Base-by-base conservation (phyloP, 2,888 invertebrate genomes). In the Nomada lathburiana region DNA sequence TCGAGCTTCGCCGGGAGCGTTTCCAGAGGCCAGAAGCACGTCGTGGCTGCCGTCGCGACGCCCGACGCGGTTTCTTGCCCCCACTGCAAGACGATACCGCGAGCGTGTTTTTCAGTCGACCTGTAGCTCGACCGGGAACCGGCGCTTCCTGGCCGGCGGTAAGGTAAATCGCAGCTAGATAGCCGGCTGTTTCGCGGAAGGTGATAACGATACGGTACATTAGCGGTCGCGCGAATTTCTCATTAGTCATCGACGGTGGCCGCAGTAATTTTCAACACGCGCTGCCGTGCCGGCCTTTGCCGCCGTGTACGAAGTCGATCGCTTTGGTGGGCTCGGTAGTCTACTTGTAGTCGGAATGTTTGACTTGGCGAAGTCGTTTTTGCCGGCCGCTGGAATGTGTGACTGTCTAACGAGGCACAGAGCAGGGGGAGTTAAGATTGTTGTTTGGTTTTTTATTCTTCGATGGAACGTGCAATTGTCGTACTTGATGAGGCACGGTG, bases 201-300 rank as follows among this genome's bases (percentile, higher is more conserved):
- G 88, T 87, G 88, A 88, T 88, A 88, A 88, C 88, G 88, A 86
- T 88, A 88, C 86, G 86, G 87, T 87, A 83, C 88, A 88, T 88
- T 88, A 88, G 81, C 85, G 83, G 80, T 74, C 63, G 86, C 88
- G 87, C 81, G 88, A 87, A 88, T 88, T 86, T 87, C 85, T 87
- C 88, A 88, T 88, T 88, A 88, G 88, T 88, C 88, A 88, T 87
- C 88, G 79, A 75, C 82, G 81, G 72, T 84, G 82, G 83, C 83
- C 82, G 83, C 71, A 74, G 88, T 86, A 88, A 88, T 85, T 88
- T 86, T 65, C 80, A 88, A 83, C 88, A 86, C 88, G 86, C 86
- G 86, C 82, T 71, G 72, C 75, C 44, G 29, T 71, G 16, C 64
- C 55, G 47, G 20, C 20, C 16, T 29, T 11, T 18, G 26, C 63